phyloP scores from a whole-genome alignment of 2,888 invertebrate species.

The Cephus pygmeus region DNA sequence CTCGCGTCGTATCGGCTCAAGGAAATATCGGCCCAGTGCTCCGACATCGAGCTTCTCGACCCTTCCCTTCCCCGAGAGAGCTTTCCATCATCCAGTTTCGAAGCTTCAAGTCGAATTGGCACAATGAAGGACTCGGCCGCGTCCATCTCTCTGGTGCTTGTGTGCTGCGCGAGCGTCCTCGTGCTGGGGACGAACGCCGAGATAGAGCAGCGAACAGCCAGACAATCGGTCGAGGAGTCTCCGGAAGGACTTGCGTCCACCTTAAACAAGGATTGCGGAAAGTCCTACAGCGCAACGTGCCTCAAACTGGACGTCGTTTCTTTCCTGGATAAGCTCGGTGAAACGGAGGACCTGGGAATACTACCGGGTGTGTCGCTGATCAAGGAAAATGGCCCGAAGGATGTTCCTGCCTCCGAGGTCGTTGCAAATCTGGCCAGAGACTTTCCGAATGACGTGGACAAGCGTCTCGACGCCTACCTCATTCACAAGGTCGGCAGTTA shows the following conservation, averaged over 20 bases:
- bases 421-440: constrained; percentile 81
- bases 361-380: constrained; percentile 81
- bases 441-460: constrained; percentile 81
- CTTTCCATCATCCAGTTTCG: too few species aligned
- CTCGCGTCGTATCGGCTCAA: constrained; percentile 21
- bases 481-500: constrained; percentile 78
- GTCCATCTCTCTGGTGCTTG: not conserved
- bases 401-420: constrained; percentile 74
- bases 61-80: not conserved
- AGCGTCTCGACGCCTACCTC: constrained; percentile 80
- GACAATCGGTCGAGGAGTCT: constrained; percentile 52
- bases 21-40: not conserved
- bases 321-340: constrained; percentile 79
- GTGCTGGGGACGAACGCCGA: constrained; percentile 55
- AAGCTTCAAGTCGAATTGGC: not conserved
- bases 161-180: constrained; percentile 24
- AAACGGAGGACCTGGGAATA: constrained; percentile 76
- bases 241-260: constrained; percentile 43
- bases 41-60: not conserved
- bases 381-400: constrained; percentile 69
- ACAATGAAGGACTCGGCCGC: constrained; percentile 18
- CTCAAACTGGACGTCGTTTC: constrained; percentile 82
- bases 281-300: constrained; percentile 77
- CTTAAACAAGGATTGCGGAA: constrained; percentile 69
- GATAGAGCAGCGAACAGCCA: constrained; percentile 48